phyloP scores from a whole-genome alignment of 2,113 vertebrate species.

The Ochotona princeps region DNA sequence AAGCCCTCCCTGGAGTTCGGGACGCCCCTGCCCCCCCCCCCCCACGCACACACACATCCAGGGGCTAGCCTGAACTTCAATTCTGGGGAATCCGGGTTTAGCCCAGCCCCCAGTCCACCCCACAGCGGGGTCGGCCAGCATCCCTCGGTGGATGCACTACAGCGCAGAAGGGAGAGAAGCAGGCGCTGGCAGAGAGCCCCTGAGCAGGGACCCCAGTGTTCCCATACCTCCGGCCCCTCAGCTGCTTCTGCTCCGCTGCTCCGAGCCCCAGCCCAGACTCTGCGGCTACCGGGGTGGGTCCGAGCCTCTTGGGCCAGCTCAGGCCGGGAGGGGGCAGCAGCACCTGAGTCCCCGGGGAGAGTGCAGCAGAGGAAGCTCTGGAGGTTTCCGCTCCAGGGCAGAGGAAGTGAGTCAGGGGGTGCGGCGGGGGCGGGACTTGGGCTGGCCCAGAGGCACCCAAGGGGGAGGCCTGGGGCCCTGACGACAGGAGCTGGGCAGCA shows the following conservation, averaged over 20 bases:
- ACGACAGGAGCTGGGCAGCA: too few species aligned
- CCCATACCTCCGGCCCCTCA: constrained; percentile 52
- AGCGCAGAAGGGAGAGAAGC: too few species aligned
- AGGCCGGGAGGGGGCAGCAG: neutral
- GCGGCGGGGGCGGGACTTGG: constrained; percentile 59
- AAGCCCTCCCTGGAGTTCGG: too few species aligned
- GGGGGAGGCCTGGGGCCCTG: neutral
- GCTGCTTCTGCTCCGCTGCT: neutral
- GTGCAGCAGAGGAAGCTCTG: neutral
- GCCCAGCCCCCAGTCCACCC: neutral
- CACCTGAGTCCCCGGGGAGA: constrained; percentile 51
- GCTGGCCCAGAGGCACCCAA: neutral
- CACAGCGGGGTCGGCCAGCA: too few species aligned
- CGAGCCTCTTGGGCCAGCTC: neutral
- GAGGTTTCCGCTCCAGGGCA: constrained; percentile 66
- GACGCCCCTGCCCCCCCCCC: too few species aligned
- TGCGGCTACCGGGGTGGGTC: neutral
- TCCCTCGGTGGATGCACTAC: too few species aligned
- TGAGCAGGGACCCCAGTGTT: neutral
- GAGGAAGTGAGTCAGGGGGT: constrained; percentile 81
- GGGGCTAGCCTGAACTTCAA: too few species aligned
- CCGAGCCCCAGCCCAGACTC: constrained; percentile 20
- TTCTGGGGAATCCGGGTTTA: too few species aligned
- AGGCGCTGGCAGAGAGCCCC: neutral
- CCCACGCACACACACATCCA: neutral